Conservation (phyloP, 2,797 vertebrate genomes). For the Prunella strophiata region DNA sequence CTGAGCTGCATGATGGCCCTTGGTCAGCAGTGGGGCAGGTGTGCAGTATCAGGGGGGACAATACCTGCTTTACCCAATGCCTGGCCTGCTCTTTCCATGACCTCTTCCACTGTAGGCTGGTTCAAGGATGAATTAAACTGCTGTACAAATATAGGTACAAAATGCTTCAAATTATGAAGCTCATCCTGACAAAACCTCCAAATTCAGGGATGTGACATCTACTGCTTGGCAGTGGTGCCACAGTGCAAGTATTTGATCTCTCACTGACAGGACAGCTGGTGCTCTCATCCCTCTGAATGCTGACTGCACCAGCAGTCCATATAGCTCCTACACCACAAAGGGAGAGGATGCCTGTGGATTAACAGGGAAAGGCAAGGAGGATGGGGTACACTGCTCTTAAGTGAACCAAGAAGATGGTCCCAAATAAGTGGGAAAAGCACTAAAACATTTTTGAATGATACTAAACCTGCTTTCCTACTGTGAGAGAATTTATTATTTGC, state of each 20-base stretch:
- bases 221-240: background rate
- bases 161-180: background rate
- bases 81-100: background rate
- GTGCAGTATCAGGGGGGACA: background rate
- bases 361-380: background rate
- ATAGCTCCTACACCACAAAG: background rate
- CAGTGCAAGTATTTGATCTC: background rate
- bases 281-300: background rate
- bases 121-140: background rate
- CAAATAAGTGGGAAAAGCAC: background rate
- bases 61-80: background rate
- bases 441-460: background rate
- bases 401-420: background rate
- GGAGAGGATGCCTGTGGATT: background rate
- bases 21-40: background rate
- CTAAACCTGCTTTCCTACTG: background rate
- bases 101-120: background rate
- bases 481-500: background rate
- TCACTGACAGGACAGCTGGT: background rate
- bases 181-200: background rate
- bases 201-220: background rate
- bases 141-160: background rate
- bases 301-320: background rate
- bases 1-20: background rate
- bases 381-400: background rate